Evolutionary conservation across 2,113 vertebrate species (phyloP).

Genomic region (Clupea harengus): DNA sequence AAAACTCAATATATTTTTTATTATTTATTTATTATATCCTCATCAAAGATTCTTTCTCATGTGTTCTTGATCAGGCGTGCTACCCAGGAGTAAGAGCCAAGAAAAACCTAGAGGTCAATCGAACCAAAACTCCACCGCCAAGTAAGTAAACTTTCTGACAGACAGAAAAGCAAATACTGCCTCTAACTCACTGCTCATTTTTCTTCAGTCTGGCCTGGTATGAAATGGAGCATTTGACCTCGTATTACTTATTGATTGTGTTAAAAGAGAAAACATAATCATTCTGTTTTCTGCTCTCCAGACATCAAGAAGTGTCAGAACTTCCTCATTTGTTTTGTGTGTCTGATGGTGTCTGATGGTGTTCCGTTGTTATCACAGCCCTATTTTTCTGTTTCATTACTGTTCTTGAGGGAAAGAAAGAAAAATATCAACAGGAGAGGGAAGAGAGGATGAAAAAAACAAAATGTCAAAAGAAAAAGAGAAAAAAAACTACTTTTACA

Average conservation of each 20-base stretch:
- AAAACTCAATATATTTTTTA: too few relatives aligned
- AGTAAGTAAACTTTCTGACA: constrained; percentile 61
- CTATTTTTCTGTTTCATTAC: not conserved
- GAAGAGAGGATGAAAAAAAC: not conserved
- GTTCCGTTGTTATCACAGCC: not conserved
- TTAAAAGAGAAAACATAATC: not conserved
- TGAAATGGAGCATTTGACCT: not conserved
- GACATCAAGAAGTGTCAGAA: not conserved
- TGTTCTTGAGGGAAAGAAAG: not conserved
- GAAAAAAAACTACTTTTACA: not conserved
- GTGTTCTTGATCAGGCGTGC: constrained; percentile 53
- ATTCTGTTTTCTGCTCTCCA: not conserved
- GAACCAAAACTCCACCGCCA: constrained; percentile 45
- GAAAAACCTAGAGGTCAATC: constrained; percentile 62
- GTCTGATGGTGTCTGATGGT: not conserved
- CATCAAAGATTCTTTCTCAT: not conserved
- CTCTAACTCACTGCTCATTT: not conserved
- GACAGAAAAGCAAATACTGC: not conserved
- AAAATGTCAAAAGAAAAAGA: not conserved
- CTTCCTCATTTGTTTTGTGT: not conserved
- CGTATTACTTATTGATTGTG: not conserved
- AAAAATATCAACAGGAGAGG: not conserved
- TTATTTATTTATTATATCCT: not conserved
- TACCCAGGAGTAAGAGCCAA: constrained; percentile 52
- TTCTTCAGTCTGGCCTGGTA: not conserved